Conservation (phyloP, 2,113 vertebrate species). For the Dromas ardeola region DNA sequence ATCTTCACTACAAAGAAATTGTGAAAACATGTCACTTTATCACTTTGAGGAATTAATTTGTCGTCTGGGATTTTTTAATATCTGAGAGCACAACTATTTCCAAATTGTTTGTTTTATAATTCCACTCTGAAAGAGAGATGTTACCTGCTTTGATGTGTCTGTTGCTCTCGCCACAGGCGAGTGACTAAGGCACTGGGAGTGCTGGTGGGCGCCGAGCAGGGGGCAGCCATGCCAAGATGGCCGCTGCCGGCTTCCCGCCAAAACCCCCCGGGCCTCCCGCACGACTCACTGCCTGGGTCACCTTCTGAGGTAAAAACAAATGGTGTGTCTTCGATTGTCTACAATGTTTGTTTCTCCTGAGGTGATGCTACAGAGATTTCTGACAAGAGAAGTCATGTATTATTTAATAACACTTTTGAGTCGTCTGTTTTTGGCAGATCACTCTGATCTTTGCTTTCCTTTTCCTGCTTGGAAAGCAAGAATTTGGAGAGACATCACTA, state of each 20-base stretch:
- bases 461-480: background rate
- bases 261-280: fast-evolving
- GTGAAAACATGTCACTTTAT: constrained; percentile 17
- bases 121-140: background rate
- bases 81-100: constrained; percentile 22
- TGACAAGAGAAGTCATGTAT: background rate
- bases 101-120: constrained; percentile 55
- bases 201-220: background rate
- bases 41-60: constrained; percentile 58
- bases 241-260: background rate
- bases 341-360: background rate
- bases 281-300: background rate
- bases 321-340: fast-evolving
- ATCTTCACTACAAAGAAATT: constrained; percentile 38
- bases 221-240: background rate
- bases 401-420: background rate
- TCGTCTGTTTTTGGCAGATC: fast-evolving
- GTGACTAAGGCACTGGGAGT: background rate
- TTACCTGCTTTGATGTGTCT: constrained; percentile 68
- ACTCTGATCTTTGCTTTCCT: background rate
- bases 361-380: background rate
- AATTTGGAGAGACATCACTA: background rate
- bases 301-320: background rate
- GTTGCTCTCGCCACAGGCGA: constrained; percentile 15
- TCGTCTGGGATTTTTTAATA: constrained; percentile 59